Evolutionary conservation across 2,113 vertebrate genomes (phyloP), one percentile per base, ranked within the genome.

Genomic region (Monarcha castaneiventris): DNA sequence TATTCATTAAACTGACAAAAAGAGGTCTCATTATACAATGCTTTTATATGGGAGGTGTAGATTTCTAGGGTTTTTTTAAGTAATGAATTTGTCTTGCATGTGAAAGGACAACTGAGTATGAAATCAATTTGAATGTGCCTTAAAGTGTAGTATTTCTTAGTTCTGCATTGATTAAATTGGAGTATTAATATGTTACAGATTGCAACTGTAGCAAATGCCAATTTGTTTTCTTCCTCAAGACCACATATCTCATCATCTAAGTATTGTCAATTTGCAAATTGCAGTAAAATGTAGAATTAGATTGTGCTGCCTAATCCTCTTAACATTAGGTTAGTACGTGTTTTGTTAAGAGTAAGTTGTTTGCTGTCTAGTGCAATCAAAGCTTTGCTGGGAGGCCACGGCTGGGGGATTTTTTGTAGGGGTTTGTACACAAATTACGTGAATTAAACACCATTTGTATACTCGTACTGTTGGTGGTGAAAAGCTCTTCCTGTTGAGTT

Each of bases 121-220:
- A 97, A 97, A 97, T 97, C 94, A 84, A 81, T 97, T 97, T 92
- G 89, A 93, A 64, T 76, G 82, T 97, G 93, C 84, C 80, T 89
- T 97, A 94, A 94, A 95, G 93, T 96, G 80, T 75, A 78, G 77
- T 94, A 84, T 93, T 97, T 89, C 91, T 95, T 95, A 96, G 79
- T 93, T 80, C 75, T 93, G 37, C 71, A 48, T 92, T 96, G 93
- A 94, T 96, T 97, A 96, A 97, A 88, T 74, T 79, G 23, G 37
- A 95, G 29, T 67, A 96, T 97, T 96, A 97, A 89, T 91, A 74
- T 23, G n/a, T 89, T 80, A 61, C 64, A 81, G 59, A 90, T 89
- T 92, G 86, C 75, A 86, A 54, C 48, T 59, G 46, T 71, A 87
- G 66, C 88, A 96, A 96, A 95, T 92, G 63, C 35, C 73, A 33